These are phyloP conservation scores for Geococcyx californianus DNA, from an alignment of 2,113 vertebrate species.

Conservation along the genomic window DNA sequence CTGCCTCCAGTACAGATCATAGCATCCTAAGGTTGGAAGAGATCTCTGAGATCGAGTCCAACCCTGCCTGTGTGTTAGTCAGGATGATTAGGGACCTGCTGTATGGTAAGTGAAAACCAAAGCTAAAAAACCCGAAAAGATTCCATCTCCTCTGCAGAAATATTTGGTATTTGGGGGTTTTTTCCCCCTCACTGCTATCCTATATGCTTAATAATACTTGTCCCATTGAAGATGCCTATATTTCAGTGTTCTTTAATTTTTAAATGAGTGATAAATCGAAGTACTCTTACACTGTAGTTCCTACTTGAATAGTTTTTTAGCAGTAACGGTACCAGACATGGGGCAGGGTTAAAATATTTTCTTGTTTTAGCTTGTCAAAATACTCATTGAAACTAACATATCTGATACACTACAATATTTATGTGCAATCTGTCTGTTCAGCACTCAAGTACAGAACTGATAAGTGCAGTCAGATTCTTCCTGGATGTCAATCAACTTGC, in stretches of 20 bases:
- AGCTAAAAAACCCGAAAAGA: not conserved
- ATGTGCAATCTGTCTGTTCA: constrained; percentile 16
- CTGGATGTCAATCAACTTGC: not conserved
- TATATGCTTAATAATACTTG: not conserved
- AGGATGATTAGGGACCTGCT: not conserved
- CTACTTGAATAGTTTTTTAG: not conserved
- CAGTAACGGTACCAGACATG: not conserved
- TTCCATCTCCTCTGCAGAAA: not conserved
- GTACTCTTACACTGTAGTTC: not conserved
- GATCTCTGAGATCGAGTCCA: no score
- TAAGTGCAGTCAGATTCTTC: not conserved
- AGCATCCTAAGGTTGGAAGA: no score
- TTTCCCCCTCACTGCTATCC: not conserved
- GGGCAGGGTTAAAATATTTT: constrained; percentile 15
- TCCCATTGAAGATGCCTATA: not conserved
- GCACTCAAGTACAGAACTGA: not conserved
- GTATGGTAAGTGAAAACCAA: not conserved
- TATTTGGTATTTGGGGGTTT: not conserved
- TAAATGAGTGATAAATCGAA: not conserved
- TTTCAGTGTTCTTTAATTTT: not conserved
- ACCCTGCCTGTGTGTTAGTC: no score
- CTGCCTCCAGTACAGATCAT: not conserved
- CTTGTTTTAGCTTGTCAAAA: constrained; percentile 15
- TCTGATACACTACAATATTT: not conserved
- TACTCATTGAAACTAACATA: not conserved